Evolutionary conservation across 2,797 vertebrate species (phyloP).

Genomic region (Emys orbicularis): DNA sequence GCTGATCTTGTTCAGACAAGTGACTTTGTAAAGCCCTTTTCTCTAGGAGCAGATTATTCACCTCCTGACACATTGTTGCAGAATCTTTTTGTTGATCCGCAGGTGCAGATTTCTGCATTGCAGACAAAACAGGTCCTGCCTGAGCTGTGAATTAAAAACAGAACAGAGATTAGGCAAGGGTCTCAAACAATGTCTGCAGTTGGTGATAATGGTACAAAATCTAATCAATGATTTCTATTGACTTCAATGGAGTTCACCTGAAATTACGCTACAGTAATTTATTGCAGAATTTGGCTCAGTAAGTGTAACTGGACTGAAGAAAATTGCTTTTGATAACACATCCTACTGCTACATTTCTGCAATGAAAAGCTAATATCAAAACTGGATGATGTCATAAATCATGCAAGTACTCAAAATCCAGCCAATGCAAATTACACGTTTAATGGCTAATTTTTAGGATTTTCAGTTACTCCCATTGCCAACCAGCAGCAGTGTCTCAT

Average conservation of each 20-base stretch:
- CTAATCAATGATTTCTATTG: background rate
- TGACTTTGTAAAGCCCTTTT: slow-evolving; percentile 67
- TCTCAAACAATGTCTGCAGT: background rate
- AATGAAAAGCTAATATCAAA: background rate
- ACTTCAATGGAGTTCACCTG: background rate
- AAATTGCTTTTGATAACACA: background rate
- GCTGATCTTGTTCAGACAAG: slow-evolving; percentile 69
- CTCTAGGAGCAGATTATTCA: slow-evolving; percentile 78
- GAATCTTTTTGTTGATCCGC: slow-evolving; percentile 65
- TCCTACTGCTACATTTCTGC: background rate
- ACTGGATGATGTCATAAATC: background rate
- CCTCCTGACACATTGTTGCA: slow-evolving; percentile 68
- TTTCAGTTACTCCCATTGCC: background rate
- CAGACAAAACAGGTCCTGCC: slow-evolving; percentile 85
- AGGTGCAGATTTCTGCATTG: slow-evolving; percentile 72
- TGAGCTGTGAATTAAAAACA: slow-evolving; percentile 78
- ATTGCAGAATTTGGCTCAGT: background rate
- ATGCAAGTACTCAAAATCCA: background rate
- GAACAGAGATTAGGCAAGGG: background rate
- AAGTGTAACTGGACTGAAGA: background rate
- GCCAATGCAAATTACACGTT: background rate
- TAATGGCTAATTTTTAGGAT: background rate
- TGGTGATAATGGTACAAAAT: background rate
- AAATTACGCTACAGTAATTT: background rate
- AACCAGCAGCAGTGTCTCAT: background rate